Conservation (phyloP, 2,888 invertebrate genomes). For the Loripinus fragilis region DNA sequence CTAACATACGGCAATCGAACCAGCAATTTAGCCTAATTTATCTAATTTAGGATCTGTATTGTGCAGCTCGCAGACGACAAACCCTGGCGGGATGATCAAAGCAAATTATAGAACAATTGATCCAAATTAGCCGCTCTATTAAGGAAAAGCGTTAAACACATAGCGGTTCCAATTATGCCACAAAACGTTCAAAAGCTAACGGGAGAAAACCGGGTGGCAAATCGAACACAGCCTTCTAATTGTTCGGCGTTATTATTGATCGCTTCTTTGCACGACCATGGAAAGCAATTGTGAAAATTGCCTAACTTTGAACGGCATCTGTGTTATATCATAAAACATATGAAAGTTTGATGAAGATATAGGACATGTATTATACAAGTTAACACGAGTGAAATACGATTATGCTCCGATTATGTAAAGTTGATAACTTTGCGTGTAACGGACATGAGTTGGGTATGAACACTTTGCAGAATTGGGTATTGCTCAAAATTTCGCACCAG, state of each 20-base stretch:
- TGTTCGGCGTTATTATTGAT: slow-evolving; percentile 3
- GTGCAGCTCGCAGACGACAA: not conserved
- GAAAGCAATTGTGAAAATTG: not conserved
- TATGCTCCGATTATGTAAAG: not conserved
- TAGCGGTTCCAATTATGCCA: slow-evolving; percentile 4
- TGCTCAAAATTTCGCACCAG: no score
- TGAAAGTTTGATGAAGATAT: not conserved
- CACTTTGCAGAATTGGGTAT: not conserved
- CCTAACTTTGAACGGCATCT: not conserved
- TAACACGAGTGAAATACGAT: not conserved
- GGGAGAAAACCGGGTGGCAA: not conserved
- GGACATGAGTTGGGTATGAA: not conserved
- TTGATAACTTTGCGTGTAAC: not conserved
- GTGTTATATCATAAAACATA: not conserved
- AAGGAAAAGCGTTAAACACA: slow-evolving; percentile 29
- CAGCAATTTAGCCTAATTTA: slow-evolving; percentile 13
- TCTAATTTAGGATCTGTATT: slow-evolving; percentile 5
- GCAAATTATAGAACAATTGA: slow-evolving; percentile 39
- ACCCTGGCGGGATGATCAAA: not conserved
- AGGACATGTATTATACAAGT: not conserved
- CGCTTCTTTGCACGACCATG: not conserved
- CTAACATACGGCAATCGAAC: not conserved
- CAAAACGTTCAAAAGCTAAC: not conserved
- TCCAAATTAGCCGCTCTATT: slow-evolving; percentile 37
- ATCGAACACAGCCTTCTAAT: not conserved